A percentile compares a stretch with the other conserved stretches of the same genome.
Evolutionary conservation across 37 sponge, comb jelly and placozoan genomes (phyloP).

Genomic region (Aplysina aerophoba): DNA sequence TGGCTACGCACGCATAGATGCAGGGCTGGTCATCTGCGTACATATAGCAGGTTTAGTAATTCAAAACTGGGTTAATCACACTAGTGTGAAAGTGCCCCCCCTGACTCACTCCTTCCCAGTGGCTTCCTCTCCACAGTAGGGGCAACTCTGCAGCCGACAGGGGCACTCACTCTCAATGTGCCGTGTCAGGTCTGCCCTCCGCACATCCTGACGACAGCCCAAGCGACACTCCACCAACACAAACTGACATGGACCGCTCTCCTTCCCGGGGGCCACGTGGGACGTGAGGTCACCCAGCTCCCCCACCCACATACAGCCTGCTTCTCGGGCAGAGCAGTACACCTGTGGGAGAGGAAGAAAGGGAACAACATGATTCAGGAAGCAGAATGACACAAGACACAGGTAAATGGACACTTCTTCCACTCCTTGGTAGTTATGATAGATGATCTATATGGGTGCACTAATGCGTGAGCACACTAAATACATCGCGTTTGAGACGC

Average conservation of each 20-base stretch:
- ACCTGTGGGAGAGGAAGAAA: background rate
- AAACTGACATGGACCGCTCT: background rate
- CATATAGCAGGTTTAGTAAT: too few species aligned
- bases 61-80: too few species aligned
- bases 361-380: too few species aligned
- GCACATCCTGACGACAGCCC: background rate
- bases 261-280: background rate
- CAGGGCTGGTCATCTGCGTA: too few species aligned
- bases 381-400: too few species aligned
- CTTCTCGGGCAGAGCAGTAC: background rate
- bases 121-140: conserved; percentile 7
- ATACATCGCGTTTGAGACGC: too few species aligned
- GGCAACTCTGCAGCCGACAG: background rate
- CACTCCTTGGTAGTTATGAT: too few species aligned
- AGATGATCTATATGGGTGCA: too few species aligned
- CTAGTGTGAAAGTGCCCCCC: too few species aligned
- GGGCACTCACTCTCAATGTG: conserved; percentile 11
- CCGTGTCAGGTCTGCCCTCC: background rate
- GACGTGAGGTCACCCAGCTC: conserved; percentile 3
- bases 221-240: background rate
- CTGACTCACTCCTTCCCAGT: background rate
- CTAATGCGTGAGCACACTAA: too few species aligned
- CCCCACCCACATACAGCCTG: conserved; percentile 20
- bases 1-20: too few species aligned
- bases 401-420: too few species aligned